Conservation (phyloP, 2,113 vertebrate genomes). For the Amphiprion ocellaris region DNA sequence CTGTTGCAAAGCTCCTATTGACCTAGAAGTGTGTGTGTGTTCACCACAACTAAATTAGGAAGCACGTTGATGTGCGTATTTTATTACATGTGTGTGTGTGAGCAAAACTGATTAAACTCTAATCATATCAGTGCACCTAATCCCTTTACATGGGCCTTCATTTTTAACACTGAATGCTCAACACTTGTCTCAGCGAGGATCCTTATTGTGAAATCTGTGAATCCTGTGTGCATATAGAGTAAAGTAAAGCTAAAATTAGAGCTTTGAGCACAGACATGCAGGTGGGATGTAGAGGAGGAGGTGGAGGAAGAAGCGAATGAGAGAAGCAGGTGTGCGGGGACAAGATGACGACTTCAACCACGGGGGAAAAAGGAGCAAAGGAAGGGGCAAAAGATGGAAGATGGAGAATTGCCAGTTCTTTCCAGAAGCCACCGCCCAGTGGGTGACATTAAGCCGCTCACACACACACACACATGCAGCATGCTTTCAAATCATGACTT, state of each 20-base stretch:
- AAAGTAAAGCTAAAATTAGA: conserved; percentile 16
- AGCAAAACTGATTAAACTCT: conserved; percentile 24
- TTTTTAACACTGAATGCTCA: conserved; percentile 29
- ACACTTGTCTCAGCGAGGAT: conserved; percentile 12
- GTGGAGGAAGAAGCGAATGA: not conserved
- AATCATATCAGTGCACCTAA: conserved; percentile 60
- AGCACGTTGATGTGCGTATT: conserved; percentile 40
- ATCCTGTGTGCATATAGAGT: conserved; percentile 17
- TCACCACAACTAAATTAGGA: conserved; percentile 62
- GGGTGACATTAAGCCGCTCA: conserved; percentile 5
- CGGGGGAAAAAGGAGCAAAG: not conserved
- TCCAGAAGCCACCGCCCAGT: conserved; percentile 16
- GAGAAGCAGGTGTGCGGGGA: conserved; percentile 4
- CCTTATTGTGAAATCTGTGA: conserved; percentile 4
- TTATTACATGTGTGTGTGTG: conserved; percentile 17
- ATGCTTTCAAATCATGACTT: conserved; percentile 25
- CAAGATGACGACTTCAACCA: conserved; percentile 12
- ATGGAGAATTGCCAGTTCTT: conserved; percentile 14
- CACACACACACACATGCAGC: not conserved
- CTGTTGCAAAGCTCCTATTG: conserved; percentile 68
- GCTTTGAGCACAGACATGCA: not conserved
- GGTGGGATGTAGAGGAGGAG: conserved; percentile 15
- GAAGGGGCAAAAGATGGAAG: not conserved
- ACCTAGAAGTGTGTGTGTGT: conserved; percentile 67
- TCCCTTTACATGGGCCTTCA: conserved; percentile 54